Conservation (phyloP, 64 coral and sea anemone species). For the Stichodactyla helianthus region DNA sequence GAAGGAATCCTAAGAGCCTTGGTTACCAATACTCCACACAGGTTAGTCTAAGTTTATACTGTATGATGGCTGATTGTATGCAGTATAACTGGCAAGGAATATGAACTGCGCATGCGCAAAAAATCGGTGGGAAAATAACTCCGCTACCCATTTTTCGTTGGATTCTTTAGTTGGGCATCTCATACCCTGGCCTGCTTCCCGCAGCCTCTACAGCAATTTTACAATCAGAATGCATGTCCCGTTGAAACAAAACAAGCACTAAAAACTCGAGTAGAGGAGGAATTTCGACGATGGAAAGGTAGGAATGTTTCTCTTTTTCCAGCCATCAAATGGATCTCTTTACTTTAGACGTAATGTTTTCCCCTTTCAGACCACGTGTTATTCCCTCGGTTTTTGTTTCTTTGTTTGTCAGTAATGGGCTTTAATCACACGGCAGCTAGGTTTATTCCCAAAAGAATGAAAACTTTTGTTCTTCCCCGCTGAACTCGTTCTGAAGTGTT, state of each 20-base stretch:
- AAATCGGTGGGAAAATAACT: no score
- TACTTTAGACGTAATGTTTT: background rate
- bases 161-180: conserved; percentile 68
- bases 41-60: conserved; percentile 25
- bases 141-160: background rate
- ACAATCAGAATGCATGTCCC: conserved; percentile 55
- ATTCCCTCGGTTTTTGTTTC: no score
- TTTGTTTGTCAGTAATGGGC: no score
- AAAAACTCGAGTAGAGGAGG: conserved; percentile 72
- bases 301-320: background rate
- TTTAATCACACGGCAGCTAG: no score
- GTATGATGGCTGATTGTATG: background rate
- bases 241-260: conserved; percentile 74
- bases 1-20: conserved; percentile 69
- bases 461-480: no score
- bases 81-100: background rate
- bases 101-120: no score
- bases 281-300: conserved; percentile 86
- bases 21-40: conserved; percentile 77
- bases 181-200: conserved; percentile 87
- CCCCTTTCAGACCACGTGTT: background rate
- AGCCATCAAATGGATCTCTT: background rate
- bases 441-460: no score
- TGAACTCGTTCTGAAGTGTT: no score
- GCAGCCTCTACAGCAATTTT: conserved; percentile 78